Evolutionary conservation across 2,888 invertebrate genomes (phyloP).

Genomic region (Tuta absoluta): DNA sequence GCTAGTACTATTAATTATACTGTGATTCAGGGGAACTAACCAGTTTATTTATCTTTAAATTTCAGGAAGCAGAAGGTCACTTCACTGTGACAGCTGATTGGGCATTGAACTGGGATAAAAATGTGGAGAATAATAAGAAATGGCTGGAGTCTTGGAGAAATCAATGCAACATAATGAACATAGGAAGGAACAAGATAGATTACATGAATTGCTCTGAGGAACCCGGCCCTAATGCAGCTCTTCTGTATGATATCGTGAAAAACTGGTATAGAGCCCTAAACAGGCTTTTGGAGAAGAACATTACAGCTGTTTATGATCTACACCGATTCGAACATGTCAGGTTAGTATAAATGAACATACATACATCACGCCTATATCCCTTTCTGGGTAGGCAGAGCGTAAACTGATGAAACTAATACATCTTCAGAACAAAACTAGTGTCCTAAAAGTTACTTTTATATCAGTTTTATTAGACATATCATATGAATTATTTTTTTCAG

Average conservation of each 20-base stretch:
- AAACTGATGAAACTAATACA: background rate
- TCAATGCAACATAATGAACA: constrained; percentile 34
- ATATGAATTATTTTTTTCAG: constrained; percentile 48
- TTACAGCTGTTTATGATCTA: constrained; percentile 56
- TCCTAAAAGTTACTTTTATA: no score
- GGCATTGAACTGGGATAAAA: constrained; percentile 48
- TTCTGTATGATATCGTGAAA: constrained; percentile 63
- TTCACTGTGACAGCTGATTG: constrained; percentile 56
- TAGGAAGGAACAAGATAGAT: background rate
- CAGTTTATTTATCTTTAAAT: constrained; percentile 8
- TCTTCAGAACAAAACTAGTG: no score
- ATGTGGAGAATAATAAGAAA: constrained; percentile 27
- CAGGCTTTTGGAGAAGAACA: constrained; percentile 44
- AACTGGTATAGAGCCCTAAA: constrained; percentile 59
- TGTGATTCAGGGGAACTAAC: no score
- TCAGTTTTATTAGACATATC: no score
- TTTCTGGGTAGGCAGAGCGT: no score
- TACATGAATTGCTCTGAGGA: constrained; percentile 23
- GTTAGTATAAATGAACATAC: constrained; percentile 39
- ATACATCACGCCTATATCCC: no score
- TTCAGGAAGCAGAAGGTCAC: constrained; percentile 46
- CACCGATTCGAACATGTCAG: constrained; percentile 50
- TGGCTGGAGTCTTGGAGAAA: constrained; percentile 37
- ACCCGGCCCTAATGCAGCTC: constrained; percentile 52
- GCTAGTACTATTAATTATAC: no score